Base-by-base conservation (phyloP, 2,797 vertebrate genomes). In the Notolabrus celidotus region DNA sequence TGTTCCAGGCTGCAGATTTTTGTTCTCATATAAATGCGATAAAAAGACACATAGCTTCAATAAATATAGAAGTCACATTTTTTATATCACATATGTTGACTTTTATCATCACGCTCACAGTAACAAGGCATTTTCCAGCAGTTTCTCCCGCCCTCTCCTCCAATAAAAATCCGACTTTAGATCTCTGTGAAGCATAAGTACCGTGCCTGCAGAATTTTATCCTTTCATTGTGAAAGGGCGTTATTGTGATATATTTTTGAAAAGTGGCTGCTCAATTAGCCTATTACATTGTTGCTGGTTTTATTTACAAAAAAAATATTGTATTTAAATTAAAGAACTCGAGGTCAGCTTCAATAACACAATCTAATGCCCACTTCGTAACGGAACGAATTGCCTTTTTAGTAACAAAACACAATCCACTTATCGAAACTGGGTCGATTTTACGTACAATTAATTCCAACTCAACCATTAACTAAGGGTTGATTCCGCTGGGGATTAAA, bases 371-470 rank as follows among this genome's bases (percentile, higher is more conserved):
- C 4, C 46, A 61, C 47, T 73, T 71, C 11, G 10, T 45, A 10
- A 29, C 6, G 45, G 10, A 49, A 41, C 29, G 10, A 50, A 45
- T 29, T 25, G 56, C 2, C 63, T 79, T 47, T 42, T 4, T 23
- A 5, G 38, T 47, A 29, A 1, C 22, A 43, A 42, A 73, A 49
- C 57, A 31, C 25, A 76, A 23, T 50, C 20, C 68, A 82, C 61
- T 87, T 83, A 61, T 87, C 31, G 45, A 87, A 93, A 92, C 75
- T 88, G 71, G 76, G 80, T 92, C 79, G 80, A 85, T 88, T 74
- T 74, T 58, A 70, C 65, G 72, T 77, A 47, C 68, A 82, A 79
- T 89, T 84, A 80, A 85, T 86, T 74, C 63, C 67, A 82, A 56
- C 72, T 86, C 50, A 86, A 77, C 43, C 85, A 74, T 84, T 60